phyloP scores from a whole-genome alignment of 2,888 invertebrate species.

The Caenorhabditis sp. region DNA sequence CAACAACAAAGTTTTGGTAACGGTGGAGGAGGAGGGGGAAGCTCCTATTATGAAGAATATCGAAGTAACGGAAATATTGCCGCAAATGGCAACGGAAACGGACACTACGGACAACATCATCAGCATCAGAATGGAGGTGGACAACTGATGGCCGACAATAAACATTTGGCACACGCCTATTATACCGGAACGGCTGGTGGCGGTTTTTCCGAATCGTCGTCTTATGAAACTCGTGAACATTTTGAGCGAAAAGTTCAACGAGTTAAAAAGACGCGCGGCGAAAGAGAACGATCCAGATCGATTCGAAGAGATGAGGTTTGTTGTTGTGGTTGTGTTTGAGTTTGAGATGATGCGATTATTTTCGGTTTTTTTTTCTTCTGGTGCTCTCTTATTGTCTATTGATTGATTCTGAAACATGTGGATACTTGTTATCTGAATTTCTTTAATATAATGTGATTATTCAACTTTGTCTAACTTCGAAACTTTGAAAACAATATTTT shows the following conservation, averaged over 20 bases:
- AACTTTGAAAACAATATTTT: too few relatives aligned
- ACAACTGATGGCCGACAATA: conserved; percentile 75
- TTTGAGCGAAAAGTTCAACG: conserved; percentile 69
- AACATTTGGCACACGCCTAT: conserved; percentile 43
- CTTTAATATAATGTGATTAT: too few relatives aligned
- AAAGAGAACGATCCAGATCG: conserved; percentile 57
- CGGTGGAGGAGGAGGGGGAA: conserved; percentile 14
- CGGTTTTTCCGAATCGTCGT: conserved; percentile 67
- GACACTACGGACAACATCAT: conserved; percentile 19
- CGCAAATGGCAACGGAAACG: conserved; percentile 72
- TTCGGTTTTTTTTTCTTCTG: conserved; percentile 5
- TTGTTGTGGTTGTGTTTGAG: background rate
- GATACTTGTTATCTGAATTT: background rate
- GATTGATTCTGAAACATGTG: background rate
- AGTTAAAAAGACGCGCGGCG: conserved; percentile 65
- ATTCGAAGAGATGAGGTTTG: conserved; percentile 52
- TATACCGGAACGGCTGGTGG: conserved; percentile 29
- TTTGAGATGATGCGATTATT: too few relatives aligned
- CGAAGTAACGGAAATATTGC: conserved; percentile 66
- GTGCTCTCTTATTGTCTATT: background rate
- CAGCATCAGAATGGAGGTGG: conserved; percentile 13
- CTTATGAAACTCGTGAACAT: conserved; percentile 70
- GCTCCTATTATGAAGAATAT: conserved; percentile 36
- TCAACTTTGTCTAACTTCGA: background rate
- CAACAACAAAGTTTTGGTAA: conserved; percentile 5